Evolutionary conservation across 2,888 invertebrate species (phyloP).

Genomic region (Muschampia plurimacula): DNA sequence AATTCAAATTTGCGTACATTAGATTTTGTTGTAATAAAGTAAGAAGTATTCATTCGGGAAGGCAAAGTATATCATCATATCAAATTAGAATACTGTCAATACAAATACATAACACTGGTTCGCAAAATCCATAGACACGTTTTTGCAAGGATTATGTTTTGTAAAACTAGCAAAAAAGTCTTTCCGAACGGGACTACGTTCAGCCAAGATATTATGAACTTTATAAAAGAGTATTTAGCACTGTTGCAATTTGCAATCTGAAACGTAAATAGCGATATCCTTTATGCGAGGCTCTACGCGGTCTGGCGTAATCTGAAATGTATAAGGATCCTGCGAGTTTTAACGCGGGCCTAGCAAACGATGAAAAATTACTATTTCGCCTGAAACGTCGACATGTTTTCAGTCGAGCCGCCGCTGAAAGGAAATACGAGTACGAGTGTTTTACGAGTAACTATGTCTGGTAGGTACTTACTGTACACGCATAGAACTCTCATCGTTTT

Average conservation of each 20-base stretch:
- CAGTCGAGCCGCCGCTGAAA: slow-evolving; percentile 21
- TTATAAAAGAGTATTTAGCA: slow-evolving; percentile 24
- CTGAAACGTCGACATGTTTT: slow-evolving; percentile 36
- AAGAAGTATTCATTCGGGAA: background rate
- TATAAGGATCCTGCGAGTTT: slow-evolving; percentile 34
- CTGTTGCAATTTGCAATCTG: slow-evolving; percentile 19
- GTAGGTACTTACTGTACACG: background rate
- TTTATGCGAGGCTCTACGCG: slow-evolving; percentile 34
- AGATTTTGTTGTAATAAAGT: no score
- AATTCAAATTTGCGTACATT: background rate
- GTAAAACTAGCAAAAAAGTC: background rate
- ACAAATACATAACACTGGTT: no score
- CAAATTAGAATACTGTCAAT: background rate
- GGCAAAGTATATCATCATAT: background rate
- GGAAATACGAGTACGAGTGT: slow-evolving; percentile 15
- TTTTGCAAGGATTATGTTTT: background rate
- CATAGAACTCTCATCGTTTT: slow-evolving; percentile 20
- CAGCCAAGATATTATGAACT: slow-evolving; percentile 1
- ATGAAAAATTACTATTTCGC: slow-evolving; percentile 25
- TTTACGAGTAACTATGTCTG: slow-evolving; percentile 22
- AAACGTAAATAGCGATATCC: slow-evolving; percentile 23
- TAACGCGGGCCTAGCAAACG: slow-evolving; percentile 30
- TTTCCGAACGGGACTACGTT: background rate
- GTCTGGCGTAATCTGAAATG: slow-evolving; percentile 31
- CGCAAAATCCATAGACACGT: background rate